These are phyloP conservation scores for Hemicrepidius hirtus DNA, from an alignment of 2,888 invertebrate species.

Conservation along the genomic window DNA sequence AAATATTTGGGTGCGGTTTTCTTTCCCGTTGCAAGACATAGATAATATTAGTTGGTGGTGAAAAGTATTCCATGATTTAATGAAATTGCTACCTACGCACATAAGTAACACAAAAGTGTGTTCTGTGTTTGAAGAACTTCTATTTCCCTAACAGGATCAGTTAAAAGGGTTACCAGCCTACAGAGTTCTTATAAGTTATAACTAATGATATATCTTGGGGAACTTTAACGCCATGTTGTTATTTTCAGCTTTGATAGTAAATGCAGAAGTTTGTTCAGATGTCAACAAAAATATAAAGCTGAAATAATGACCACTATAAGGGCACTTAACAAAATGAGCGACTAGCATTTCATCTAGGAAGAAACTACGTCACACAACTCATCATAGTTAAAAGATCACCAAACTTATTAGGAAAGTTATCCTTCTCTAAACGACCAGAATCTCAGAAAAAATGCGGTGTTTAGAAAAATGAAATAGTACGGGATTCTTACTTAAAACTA, in stretches of 20 bases:
- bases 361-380: slow-evolving; percentile 7
- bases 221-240: slow-evolving; percentile 5
- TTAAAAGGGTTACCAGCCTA: too few species aligned
- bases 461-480: too few species aligned
- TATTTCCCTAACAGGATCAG: too few species aligned
- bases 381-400: slow-evolving; percentile 15
- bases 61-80: too few species aligned
- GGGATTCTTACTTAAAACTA: too few species aligned
- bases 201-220: neutral
- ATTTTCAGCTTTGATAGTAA: slow-evolving; percentile 14
- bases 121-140: too few species aligned
- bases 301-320: slow-evolving; percentile 40
- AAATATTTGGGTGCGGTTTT: too few species aligned
- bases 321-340: slow-evolving; percentile 33
- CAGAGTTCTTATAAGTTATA: neutral
- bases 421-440: neutral
- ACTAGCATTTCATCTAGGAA: slow-evolving; percentile 19
- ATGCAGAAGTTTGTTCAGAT: slow-evolving; percentile 29
- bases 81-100: too few species aligned
- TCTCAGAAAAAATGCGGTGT: too few species aligned
- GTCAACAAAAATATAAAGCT: slow-evolving; percentile 40
- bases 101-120: too few species aligned
- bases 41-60: too few species aligned
- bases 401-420: slow-evolving; percentile 21
- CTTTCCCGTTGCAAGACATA: too few species aligned